Evolutionary conservation across 2,797 vertebrate genomes (phyloP).

Genomic region (Siniperca obscura): DNA sequence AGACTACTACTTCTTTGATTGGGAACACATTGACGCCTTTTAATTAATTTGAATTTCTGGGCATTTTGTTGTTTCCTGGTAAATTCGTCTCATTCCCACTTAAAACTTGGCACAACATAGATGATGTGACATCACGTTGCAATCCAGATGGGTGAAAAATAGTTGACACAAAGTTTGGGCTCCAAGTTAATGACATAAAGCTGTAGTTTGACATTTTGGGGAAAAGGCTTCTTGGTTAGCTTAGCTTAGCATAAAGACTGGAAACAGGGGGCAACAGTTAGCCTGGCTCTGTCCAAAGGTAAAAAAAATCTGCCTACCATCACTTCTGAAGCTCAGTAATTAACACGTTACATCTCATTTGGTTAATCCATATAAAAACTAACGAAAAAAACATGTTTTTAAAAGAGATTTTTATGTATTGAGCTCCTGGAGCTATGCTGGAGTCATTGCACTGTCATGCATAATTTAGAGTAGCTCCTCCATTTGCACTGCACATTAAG

Average conservation of each 20-base stretch:
- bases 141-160: not conserved
- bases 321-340: not conserved
- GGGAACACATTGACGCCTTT: not conserved
- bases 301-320: not conserved
- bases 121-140: not conserved
- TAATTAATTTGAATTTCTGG: not conserved
- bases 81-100: not conserved
- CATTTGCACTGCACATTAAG: slow-evolving; percentile 1
- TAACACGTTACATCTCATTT: not conserved
- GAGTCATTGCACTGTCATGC: not conserved
- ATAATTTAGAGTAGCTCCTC: not conserved
- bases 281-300: not conserved
- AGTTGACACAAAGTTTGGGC: not conserved
- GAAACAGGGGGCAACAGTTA: not conserved
- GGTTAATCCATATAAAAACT: not conserved
- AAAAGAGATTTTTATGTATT: not conserved
- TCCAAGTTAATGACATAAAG: not conserved
- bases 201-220: not conserved
- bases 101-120: not conserved
- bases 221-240: not conserved
- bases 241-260: slow-evolving; percentile 14
- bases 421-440: not conserved
- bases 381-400: not conserved
- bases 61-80: too few relatives aligned
- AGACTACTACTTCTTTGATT: not conserved